These are phyloP conservation scores for Mesoligia furuncula DNA, from an alignment of 2,888 invertebrate genomes.

Conservation along the genomic window DNA sequence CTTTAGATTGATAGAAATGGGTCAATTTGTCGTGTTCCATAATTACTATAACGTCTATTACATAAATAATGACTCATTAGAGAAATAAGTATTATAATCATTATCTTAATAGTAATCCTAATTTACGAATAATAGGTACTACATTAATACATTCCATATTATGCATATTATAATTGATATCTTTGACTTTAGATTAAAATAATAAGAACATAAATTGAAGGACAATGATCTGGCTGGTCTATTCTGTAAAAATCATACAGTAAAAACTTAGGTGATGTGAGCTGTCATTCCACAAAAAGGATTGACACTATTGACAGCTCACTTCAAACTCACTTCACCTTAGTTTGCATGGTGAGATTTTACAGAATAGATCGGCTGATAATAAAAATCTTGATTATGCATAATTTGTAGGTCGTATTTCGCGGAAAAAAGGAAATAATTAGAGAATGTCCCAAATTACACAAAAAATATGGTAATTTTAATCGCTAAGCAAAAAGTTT, in stretches of 20 bases:
- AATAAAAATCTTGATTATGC: background rate
- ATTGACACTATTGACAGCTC: no score
- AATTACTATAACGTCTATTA: slow-evolving; percentile 6
- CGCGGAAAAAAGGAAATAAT: background rate
- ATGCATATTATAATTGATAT: no score
- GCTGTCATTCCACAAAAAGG: no score
- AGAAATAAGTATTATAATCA: background rate
- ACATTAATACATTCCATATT: no score
- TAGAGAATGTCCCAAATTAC: no score
- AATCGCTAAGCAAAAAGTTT: background rate
- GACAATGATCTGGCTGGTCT: background rate
- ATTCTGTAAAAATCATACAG: background rate
- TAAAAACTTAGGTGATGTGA: no score
- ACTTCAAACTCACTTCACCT: no score
- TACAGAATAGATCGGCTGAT: background rate
- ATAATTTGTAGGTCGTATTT: background rate
- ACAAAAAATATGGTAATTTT: background rate
- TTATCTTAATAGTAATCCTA: background rate
- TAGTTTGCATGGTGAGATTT: no score
- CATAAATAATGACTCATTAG: slow-evolving; percentile 8
- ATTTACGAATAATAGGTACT: background rate
- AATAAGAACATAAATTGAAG: background rate
- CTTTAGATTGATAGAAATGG: slow-evolving; percentile 67
- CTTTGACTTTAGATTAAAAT: no score
- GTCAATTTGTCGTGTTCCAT: slow-evolving; percentile 50